Percentiles rank a stretch among this genome's conserved stretches.
Evolutionary conservation across 2,113 vertebrate genomes (phyloP).

Genomic region (Rana temporaria): DNA sequence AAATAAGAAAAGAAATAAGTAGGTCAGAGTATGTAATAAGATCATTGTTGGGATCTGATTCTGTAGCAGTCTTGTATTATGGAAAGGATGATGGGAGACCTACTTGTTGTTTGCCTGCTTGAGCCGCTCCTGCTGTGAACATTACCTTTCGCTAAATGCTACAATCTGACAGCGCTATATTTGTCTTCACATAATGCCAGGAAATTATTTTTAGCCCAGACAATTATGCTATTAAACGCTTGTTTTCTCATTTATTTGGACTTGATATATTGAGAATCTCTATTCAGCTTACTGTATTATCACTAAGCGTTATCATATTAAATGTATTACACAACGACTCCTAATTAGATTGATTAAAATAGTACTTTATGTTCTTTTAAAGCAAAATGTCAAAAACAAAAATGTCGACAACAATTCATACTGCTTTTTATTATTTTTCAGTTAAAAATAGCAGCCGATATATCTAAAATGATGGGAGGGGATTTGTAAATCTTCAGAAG

Average conservation of each 20-base stretch:
- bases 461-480: too few species aligned
- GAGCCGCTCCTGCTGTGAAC: background rate
- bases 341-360: too few species aligned
- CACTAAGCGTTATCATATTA: background rate
- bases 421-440: too few species aligned
- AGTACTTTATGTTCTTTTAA: too few species aligned
- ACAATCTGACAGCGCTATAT: background rate
- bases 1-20: background rate
- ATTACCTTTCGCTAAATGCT: background rate
- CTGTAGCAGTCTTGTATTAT: constrained; percentile 14
- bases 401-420: too few species aligned
- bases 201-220: background rate
- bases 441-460: too few species aligned
- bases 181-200: constrained; percentile 11
- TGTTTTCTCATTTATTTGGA: background rate
- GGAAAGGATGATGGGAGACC: background rate
- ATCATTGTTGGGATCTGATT: constrained; percentile 19
- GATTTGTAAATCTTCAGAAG: too few species aligned
- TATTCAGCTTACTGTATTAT: background rate
- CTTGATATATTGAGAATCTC: constrained; percentile 10
- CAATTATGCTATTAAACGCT: background rate
- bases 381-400: too few species aligned
- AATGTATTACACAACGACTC: too few species aligned
- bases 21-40: constrained; percentile 8
- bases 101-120: constrained; percentile 14